phyloP scores from a whole-genome alignment of 2,797 vertebrate genomes.

The Melanitta fusca region DNA sequence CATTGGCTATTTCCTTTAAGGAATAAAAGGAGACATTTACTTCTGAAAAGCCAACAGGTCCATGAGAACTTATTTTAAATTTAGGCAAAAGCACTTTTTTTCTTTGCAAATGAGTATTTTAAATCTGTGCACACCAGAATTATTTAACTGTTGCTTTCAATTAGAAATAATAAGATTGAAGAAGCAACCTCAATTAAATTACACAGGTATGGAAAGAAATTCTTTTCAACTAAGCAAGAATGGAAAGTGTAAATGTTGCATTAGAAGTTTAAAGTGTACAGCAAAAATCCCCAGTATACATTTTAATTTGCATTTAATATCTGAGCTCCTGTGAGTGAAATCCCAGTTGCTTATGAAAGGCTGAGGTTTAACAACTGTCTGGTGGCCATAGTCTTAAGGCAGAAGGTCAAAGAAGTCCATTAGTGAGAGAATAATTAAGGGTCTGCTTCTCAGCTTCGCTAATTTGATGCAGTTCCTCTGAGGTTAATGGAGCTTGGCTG shows the following conservation, averaged over 20 bases:
- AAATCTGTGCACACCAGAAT: background rate
- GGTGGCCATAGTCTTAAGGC: background rate
- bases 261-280: slow-evolving; percentile 31
- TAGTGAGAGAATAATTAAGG: slow-evolving; percentile 35
- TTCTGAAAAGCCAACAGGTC: background rate
- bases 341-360: background rate
- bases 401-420: slow-evolving; percentile 4
- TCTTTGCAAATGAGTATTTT: slow-evolving; percentile 7
- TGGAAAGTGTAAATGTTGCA: slow-evolving; percentile 28
- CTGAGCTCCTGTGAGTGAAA: slow-evolving; percentile 39
- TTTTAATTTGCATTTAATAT: slow-evolving; percentile 45
- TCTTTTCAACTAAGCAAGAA: background rate
- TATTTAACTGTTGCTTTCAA: background rate
- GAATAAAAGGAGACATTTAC: background rate
- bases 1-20: background rate
- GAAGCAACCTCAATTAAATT: background rate
- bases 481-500: slow-evolving; percentile 44
- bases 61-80: background rate
- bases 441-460: background rate
- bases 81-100: background rate
- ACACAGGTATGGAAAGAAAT: background rate
- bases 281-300: slow-evolving; percentile 21
- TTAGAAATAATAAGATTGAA: slow-evolving; percentile 2
- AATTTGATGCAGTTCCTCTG: slow-evolving; percentile 17
- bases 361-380: slow-evolving; percentile 11